phyloP scores from a whole-genome alignment of 2,888 invertebrate species.

The Orchesellides sinensis region DNA sequence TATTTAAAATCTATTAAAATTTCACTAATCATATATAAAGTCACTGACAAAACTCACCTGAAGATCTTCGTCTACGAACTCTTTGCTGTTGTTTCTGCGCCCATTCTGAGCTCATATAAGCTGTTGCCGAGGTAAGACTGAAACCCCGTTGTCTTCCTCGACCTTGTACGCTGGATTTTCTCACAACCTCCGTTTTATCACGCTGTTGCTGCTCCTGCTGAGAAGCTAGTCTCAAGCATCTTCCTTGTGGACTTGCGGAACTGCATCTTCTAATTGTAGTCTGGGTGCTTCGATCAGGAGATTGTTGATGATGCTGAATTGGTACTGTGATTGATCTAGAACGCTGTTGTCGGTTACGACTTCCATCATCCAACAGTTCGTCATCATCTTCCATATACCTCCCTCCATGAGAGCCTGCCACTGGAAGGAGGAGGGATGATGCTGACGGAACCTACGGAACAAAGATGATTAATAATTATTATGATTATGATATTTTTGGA shows the following conservation, averaged over 20 bases:
- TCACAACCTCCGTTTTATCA: conserved; percentile 26
- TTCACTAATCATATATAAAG: neutral
- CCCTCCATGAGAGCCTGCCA: conserved; percentile 40
- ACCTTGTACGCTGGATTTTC: conserved; percentile 25
- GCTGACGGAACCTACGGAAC: conserved; percentile 58
- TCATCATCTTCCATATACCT: conserved; percentile 49
- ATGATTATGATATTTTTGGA: no score
- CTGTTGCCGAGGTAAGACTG: conserved; percentile 50
- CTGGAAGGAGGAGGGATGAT: conserved; percentile 61
- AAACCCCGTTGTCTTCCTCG: conserved; percentile 43
- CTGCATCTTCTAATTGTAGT: conserved; percentile 56
- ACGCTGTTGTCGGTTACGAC: conserved; percentile 52
- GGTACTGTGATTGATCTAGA: conserved; percentile 64
- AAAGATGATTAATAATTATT: neutral
- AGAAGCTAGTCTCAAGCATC: conserved; percentile 46
- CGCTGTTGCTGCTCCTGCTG: conserved; percentile 24
- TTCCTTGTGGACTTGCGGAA: conserved; percentile 60
- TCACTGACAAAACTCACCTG: conserved; percentile 25
- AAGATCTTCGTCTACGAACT: conserved; percentile 39
- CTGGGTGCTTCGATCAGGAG: conserved; percentile 43
- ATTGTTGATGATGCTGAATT: conserved; percentile 43
- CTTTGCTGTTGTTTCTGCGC: conserved; percentile 29
- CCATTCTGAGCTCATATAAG: conserved; percentile 47
- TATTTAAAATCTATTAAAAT: no score
- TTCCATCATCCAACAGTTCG: conserved; percentile 14